Base-by-base conservation (phyloP, 2,888 invertebrate species). In the Limnephilus auricula region DNA sequence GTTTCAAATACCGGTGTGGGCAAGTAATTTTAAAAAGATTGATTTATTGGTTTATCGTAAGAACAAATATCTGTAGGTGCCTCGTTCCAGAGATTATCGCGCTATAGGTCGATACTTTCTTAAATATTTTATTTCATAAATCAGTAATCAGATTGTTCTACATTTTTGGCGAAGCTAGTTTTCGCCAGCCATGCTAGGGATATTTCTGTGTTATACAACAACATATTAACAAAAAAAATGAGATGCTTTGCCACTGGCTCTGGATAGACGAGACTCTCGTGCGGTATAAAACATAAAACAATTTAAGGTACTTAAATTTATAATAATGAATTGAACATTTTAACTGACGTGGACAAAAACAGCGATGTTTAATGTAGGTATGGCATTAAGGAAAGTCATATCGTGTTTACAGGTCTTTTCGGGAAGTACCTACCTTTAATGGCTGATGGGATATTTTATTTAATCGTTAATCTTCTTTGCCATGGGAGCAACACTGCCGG, bases 391-490 rank as follows among this genome's bases (percentile, higher is more conserved):
- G 25, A 25, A 65, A 65, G 65, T 18, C n/a, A 65, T 65, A 65
- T 65, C 65, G n/a, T 25, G 65, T 65, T 65, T 65, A 2, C 65
- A 9, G 5, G 65, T 9, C 25, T 9, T 65, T 65, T 65, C n/a
- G 65, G n/a, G 65, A 65, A 65, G 25, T 65, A 6, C n/a, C 9
- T 65, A 6, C n/a, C 9, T n/a, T 65, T 65, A 65, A 65, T 65
- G 25, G 65, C 50, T 25, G 50, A 25, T 65, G 50, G 18, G 50
- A 25, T 65, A 25, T n/a, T n/a, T 65, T 65, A 65, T 25, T 25
- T 65, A 25, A 65, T 88, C 87, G 87, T 88, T 78, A 87, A 87
- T 87, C 31, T 45, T 37, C n/a, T 15, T 85, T 32, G 9, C 87
- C 85, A 50, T 32, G 87, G n/a, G 87, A 79, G 34, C 31, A 65